Evolutionary conservation across 2,888 invertebrate species (phyloP).

Genomic region (Pyrrhosoma nymphula): DNA sequence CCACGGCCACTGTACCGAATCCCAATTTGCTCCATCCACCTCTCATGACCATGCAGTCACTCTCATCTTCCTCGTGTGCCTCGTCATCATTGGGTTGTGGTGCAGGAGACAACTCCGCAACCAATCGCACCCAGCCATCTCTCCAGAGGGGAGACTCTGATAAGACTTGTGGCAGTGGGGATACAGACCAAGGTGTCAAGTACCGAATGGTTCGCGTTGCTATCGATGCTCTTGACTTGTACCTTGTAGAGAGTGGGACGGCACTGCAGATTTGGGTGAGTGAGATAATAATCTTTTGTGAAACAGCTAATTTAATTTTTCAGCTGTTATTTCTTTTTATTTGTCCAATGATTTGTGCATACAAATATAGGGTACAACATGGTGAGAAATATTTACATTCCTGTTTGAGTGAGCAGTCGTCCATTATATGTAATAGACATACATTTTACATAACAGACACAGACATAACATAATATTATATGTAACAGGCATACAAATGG

Average conservation of each 20-base stretch:
- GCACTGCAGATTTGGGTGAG: slow-evolving; percentile 90
- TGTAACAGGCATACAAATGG: too few relatives aligned
- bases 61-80: slow-evolving; percentile 83
- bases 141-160: slow-evolving; percentile 43
- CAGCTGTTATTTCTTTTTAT: neutral
- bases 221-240: slow-evolving; percentile 93
- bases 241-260: slow-evolving; percentile 93
- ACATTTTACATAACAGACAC: too few relatives aligned
- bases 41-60: slow-evolving; percentile 87
- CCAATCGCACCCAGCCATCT: slow-evolving; percentile 17
- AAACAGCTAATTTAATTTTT: neutral
- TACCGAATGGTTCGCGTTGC: slow-evolving; percentile 95
- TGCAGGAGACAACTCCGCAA: neutral
- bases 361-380: neutral
- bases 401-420: too few relatives aligned
- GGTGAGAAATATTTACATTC: too few relatives aligned
- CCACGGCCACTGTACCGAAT: slow-evolving; percentile 24
- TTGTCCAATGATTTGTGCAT: neutral
- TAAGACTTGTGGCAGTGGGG: slow-evolving; percentile 28
- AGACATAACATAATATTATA: too few relatives aligned
- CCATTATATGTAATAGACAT: too few relatives aligned
- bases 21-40: slow-evolving; percentile 52
- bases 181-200: slow-evolving; percentile 85
- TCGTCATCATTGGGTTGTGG: slow-evolving; percentile 53
- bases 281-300: slow-evolving; percentile 31